Evolutionary conservation across 2,888 invertebrate genomes (phyloP), one percentile per base, ranked within the genome.

Genomic region (Meteorus cinctellus): DNA sequence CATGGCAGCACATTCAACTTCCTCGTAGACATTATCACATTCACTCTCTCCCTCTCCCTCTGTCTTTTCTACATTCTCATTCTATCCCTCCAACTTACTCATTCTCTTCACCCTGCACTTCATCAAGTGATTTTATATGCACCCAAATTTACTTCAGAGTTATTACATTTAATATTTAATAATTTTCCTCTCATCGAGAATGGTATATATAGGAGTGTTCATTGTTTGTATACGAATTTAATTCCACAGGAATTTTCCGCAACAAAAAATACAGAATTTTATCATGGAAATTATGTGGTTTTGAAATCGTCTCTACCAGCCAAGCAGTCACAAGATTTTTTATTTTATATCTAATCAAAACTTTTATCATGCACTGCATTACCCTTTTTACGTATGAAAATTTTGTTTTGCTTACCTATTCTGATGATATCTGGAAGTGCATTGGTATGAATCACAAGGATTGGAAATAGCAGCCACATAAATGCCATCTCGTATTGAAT

Each of bases 381-480:
- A 24, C 24, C 24, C 24, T 24, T 24, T 24, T 24, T 24, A 24
- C 34, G 2, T 34, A 34, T 8, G 34, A 2, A 34, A 34, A 34
- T 75, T 81, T 69, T 48, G 4, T 36, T 65, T 36, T n/a, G 86
- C 90, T 91, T 85, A 91, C 91, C 91, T 87, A 91, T 91, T 83
- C 91, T 89, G 84, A 91, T 91, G 82, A 91, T 88, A 82, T 91
- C 91, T 80, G 91, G 91, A 81, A 91, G 87, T 79, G 89, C 87
- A 82, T 83, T 82, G 78, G 84, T 83, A 80, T 83, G 82, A 81
- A 83, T 84, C 81, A 81, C 84, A 81, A 85, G 82, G 81, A 85
- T 84, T 82, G 84, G 84, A 81, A 88, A 82, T 80, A 87, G 82
- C 80, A 87, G 82, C 86, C 86, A 87, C 84, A 85, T 84, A 75